phyloP scores from a whole-genome alignment of 2,113 vertebrate species.

The Sinocyclocheilus grahami region DNA sequence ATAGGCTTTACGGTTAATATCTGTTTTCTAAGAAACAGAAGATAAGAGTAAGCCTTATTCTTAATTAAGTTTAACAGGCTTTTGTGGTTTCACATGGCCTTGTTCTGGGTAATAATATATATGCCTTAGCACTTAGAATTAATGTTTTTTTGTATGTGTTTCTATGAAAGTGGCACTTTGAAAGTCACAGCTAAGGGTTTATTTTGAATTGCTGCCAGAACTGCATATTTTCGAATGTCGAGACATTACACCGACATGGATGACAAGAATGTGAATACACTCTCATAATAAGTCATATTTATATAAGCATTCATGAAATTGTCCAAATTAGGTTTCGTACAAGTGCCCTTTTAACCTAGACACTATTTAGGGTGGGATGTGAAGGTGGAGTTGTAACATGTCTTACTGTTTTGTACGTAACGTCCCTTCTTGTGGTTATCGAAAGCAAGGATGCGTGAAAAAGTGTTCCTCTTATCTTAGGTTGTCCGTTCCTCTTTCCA shows the following conservation, averaged over 20 bases:
- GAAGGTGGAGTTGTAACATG: slow-evolving; percentile 45
- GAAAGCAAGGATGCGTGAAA: not conserved
- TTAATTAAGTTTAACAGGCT: not conserved
- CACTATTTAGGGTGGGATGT: slow-evolving; percentile 22
- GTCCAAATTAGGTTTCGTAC: not conserved
- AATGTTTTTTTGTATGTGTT: too few relatives aligned
- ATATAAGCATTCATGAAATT: not conserved
- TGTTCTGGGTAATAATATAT: not conserved
- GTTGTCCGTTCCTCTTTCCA: slow-evolving; percentile 3
- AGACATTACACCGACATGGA: not conserved
- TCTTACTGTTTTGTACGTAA: slow-evolving; percentile 6
- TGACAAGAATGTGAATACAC: not conserved
- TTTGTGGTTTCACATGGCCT: not conserved
- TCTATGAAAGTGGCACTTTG: not conserved
- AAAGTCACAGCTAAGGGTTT: not conserved
- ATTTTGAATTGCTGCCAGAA: not conserved
- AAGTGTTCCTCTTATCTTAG: slow-evolving; percentile 3
- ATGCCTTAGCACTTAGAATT: not conserved
- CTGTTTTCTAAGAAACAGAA: not conserved
- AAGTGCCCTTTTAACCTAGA: not conserved
- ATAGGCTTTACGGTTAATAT: not conserved
- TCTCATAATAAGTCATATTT: too few relatives aligned
- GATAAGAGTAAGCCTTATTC: not conserved
- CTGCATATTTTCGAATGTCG: not conserved
- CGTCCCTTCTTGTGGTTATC: not conserved